Evolutionary conservation across 2,113 vertebrate species (phyloP).

Genomic region (Ictalurus furcatus): DNA sequence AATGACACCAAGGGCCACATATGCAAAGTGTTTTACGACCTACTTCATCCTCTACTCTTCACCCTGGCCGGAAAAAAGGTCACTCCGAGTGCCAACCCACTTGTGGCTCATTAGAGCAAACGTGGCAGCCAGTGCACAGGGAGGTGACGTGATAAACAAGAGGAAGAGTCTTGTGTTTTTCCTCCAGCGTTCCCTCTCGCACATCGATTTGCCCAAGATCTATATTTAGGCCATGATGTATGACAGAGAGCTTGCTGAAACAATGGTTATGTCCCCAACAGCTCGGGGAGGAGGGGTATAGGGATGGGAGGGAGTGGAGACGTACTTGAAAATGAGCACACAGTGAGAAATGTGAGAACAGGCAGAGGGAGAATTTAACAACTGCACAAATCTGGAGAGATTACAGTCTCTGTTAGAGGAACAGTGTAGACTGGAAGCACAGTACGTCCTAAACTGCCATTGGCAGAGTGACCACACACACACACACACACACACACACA

Average conservation of each 20-base stretch:
- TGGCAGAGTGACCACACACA: neutral
- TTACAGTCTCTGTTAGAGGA: neutral
- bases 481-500: constrained; percentile 10
- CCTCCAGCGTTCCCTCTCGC: constrained; percentile 35
- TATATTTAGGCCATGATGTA: constrained; percentile 57
- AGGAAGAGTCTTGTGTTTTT: constrained; percentile 39
- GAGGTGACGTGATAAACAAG: constrained; percentile 35
- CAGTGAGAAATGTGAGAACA: constrained; percentile 39
- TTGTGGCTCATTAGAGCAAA: constrained; percentile 37
- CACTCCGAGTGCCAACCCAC: constrained; percentile 35
- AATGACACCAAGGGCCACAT: neutral
- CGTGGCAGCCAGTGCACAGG: constrained; percentile 8
- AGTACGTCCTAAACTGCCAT: neutral
- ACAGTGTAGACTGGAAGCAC: neutral
- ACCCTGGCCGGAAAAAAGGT: constrained; percentile 13
- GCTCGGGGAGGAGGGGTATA: constrained; percentile 20
- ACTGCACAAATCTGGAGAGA: constrained; percentile 23
- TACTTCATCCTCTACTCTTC: neutral
- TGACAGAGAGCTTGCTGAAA: constrained; percentile 54
- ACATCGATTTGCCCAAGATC: constrained; percentile 50
- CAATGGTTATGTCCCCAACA: constrained; percentile 51
- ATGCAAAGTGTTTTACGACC: neutral
- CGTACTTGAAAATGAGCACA: constrained; percentile 40
- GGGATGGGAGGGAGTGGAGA: constrained; percentile 29
- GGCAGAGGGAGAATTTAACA: constrained; percentile 8